Evolutionary conservation across 2,888 invertebrate genomes (phyloP).

Genomic region (Lamellibrachia columna): DNA sequence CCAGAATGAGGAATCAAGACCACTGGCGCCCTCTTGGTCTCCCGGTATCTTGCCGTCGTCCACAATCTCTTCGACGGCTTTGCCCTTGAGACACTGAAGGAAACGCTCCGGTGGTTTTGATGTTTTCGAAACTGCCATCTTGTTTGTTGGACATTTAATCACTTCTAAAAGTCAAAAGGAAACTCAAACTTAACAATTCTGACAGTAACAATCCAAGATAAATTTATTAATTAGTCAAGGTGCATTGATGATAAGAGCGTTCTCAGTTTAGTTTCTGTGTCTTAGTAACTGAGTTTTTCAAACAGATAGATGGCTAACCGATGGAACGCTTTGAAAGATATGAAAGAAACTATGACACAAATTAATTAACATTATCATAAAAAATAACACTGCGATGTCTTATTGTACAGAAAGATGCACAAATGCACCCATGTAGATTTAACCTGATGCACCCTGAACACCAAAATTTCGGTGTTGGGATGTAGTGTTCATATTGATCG

Average conservation of each 20-base stretch:
- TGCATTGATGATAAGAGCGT: neutral
- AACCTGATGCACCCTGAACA: too few relatives aligned
- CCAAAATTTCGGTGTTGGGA: too few relatives aligned
- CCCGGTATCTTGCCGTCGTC: slow-evolving; percentile 75
- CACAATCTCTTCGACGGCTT: slow-evolving; percentile 67
- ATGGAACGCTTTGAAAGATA: neutral
- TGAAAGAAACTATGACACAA: neutral
- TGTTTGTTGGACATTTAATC: neutral
- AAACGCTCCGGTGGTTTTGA: slow-evolving; percentile 29
- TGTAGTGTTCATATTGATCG: too few relatives aligned
- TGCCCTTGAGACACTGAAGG: slow-evolving; percentile 48
- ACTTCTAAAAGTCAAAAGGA: slow-evolving; percentile 7
- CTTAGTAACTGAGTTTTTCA: neutral
- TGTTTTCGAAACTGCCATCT: neutral
- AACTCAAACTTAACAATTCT: neutral
- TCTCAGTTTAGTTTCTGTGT: neutral
- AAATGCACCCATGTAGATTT: too few relatives aligned
- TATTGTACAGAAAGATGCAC: too few relatives aligned
- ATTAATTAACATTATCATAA: too few relatives aligned
- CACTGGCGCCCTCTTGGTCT: slow-evolving; percentile 77
- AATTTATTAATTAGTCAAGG: neutral
- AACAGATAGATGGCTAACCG: neutral
- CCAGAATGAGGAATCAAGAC: slow-evolving; percentile 78
- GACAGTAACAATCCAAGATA: neutral
- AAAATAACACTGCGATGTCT: too few relatives aligned